Conservation (phyloP, 1,140 invertebrate genomes). For the Laupala kohalensis region DNA sequence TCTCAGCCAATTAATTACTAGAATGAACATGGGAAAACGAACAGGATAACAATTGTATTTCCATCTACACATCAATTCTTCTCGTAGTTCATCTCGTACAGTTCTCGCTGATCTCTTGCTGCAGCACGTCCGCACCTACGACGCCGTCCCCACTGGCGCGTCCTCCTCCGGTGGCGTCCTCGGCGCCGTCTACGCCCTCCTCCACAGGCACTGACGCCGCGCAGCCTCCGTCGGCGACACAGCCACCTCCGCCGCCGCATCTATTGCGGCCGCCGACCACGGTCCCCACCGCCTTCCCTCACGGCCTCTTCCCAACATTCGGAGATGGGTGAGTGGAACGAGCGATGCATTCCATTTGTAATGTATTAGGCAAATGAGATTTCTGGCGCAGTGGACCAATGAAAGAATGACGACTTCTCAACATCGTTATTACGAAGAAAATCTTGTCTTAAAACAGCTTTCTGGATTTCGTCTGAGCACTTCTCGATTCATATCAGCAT, state of each 20-base stretch:
- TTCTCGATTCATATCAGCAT: too few relatives aligned
- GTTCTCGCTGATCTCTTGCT: too few relatives aligned
- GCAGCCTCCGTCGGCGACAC: slow-evolving; percentile 16
- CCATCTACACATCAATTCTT: too few relatives aligned
- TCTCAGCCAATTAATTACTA: too few relatives aligned
- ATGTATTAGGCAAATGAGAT: too few relatives aligned
- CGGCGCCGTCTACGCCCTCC: slow-evolving; percentile 9
- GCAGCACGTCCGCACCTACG: slow-evolving; percentile 6
- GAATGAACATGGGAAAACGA: too few relatives aligned
- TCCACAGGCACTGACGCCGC: slow-evolving; percentile 16
- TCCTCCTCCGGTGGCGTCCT: slow-evolving; percentile 8
- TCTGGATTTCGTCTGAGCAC: too few relatives aligned
- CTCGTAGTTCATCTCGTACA: too few relatives aligned
- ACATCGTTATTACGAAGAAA: too few relatives aligned
- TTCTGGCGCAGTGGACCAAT: neutral
- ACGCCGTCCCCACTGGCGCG: slow-evolving; percentile 6
- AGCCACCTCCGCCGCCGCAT: slow-evolving; percentile 7
- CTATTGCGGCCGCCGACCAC: slow-evolving; percentile 15
- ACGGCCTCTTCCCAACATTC: slow-evolving; percentile 22
- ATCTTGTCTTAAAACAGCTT: too few relatives aligned
- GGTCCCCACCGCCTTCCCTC: slow-evolving; percentile 18
- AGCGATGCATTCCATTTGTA: neutral
- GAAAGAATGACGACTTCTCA: too few relatives aligned
- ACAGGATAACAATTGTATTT: too few relatives aligned
- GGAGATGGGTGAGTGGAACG: slow-evolving; percentile 20